phyloP scores from a whole-genome alignment of 2,113 vertebrate genomes.

The Alouatta palliata region DNA sequence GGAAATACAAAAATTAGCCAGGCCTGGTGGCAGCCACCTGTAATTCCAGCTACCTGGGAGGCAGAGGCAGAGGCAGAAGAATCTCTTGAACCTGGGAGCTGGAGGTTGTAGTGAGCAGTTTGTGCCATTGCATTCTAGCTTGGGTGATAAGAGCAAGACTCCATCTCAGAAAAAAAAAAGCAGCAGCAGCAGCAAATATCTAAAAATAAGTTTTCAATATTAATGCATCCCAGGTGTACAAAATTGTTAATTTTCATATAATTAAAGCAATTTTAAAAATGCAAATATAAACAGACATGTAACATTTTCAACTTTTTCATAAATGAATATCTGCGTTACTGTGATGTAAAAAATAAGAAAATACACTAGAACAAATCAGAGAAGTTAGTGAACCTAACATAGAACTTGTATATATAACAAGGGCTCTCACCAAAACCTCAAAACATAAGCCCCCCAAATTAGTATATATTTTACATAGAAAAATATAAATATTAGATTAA shows the following conservation, averaged over 20 bases:
- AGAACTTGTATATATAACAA: neutral
- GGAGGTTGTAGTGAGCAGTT: too few relatives aligned
- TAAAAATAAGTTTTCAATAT: conserved; percentile 23
- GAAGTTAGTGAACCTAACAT: neutral
- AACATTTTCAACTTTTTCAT: neutral
- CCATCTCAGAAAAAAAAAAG: neutral
- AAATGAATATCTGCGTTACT: neutral
- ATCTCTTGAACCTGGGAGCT: too few relatives aligned
- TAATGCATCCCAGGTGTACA: neutral
- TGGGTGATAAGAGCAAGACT: too few relatives aligned
- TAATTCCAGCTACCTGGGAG: too few relatives aligned
- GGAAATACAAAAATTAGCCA: too few relatives aligned
- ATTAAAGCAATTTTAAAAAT: neutral
- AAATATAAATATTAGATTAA: neutral
- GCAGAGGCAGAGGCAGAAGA: too few relatives aligned
- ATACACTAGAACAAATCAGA: neutral
- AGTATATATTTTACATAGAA: neutral
- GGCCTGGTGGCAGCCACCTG: too few relatives aligned
- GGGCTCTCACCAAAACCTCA: neutral
- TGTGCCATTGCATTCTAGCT: too few relatives aligned
- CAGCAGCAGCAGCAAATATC: neutral
- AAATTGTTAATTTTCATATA: neutral
- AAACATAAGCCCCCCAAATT: neutral
- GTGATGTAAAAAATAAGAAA: neutral
- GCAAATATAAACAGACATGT: neutral